Conservation (phyloP, 2,113 vertebrate genomes). For the Regulus satrapa region DNA sequence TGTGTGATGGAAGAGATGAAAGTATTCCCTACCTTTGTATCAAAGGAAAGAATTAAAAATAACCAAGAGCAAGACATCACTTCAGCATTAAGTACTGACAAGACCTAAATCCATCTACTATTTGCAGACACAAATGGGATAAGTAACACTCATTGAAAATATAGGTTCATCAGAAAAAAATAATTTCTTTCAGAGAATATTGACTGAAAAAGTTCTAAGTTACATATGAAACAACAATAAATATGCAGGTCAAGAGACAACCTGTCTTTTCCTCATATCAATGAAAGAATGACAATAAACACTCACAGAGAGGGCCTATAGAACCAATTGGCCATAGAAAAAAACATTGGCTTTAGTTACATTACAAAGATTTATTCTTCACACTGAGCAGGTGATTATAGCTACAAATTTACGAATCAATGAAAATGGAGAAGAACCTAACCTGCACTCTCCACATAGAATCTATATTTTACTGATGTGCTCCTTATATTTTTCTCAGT, state of each 20-base stretch:
- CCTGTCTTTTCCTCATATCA: neutral
- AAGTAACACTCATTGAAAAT: neutral
- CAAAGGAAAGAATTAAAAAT: conserved; percentile 43
- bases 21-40: neutral
- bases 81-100: neutral
- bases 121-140: neutral
- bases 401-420: neutral
- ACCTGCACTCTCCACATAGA: neutral
- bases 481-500: neutral
- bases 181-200: neutral
- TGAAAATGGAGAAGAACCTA: neutral
- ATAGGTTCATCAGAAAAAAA: neutral
- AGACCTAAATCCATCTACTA: neutral
- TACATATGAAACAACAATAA: neutral
- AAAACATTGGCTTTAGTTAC: neutral
- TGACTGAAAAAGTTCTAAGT: neutral
- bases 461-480: neutral
- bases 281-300: neutral
- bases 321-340: neutral
- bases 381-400: neutral
- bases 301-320: neutral
- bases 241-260: neutral
- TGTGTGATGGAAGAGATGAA: conserved; percentile 30
- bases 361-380: neutral
- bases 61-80: neutral